phyloP scores from a whole-genome alignment of 1,140 invertebrate species.

The Drosophila teissieri region DNA sequence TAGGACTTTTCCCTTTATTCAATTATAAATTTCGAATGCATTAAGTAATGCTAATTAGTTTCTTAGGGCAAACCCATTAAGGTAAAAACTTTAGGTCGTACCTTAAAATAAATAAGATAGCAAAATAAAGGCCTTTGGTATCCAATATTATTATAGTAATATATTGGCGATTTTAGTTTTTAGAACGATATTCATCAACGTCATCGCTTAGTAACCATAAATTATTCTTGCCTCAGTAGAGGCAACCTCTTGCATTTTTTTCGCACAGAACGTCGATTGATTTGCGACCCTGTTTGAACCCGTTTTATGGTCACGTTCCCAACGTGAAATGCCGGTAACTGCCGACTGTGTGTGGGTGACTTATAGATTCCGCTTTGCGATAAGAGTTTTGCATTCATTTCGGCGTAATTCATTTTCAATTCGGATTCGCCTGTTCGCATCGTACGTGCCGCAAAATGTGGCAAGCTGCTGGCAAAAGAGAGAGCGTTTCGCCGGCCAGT shows the following conservation, averaged over 20 bases:
- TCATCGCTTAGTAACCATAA: too few species aligned
- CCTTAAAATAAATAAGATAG: background rate
- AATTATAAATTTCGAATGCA: slow-evolving; percentile 17
- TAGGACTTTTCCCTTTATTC: slow-evolving; percentile 20
- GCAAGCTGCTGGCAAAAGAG: slow-evolving; percentile 36
- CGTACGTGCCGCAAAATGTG: slow-evolving; percentile 71
- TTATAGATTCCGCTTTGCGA: slow-evolving; percentile 71
- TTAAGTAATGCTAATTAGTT: slow-evolving; percentile 8
- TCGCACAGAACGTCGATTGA: background rate
- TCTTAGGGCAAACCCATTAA: too few species aligned
- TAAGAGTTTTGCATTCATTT: slow-evolving; percentile 74
- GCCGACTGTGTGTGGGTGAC: slow-evolving; percentile 18
- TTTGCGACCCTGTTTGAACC: slow-evolving; percentile 10
- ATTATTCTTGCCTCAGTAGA: background rate
- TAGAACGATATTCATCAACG: background rate
- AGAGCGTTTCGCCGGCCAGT: slow-evolving; percentile 45
- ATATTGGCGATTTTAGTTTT: too few species aligned
- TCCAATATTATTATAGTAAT: background rate
- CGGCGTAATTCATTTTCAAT: slow-evolving; percentile 72
- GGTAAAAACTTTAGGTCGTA: too few species aligned
- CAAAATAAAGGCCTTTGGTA: too few species aligned
- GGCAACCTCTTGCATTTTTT: background rate
- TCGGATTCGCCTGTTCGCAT: slow-evolving; percentile 53
- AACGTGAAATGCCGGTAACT: slow-evolving; percentile 7
- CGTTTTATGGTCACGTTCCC: slow-evolving; percentile 31